Evolutionary conservation across 2,797 vertebrate genomes (phyloP).

Genomic region (Melanotaenia parkinsoni): DNA sequence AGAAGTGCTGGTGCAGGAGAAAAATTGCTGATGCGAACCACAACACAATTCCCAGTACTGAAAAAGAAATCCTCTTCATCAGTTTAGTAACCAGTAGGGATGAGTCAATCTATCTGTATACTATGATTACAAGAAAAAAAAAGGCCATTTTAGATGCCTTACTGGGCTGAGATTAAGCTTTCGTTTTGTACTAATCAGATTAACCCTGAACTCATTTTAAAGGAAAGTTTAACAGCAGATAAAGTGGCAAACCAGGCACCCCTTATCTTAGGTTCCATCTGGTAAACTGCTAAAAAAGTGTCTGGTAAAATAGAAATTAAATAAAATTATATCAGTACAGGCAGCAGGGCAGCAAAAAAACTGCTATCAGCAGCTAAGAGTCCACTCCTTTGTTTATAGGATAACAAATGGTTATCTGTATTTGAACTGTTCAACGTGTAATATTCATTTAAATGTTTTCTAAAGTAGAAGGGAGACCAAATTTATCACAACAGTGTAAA

Average conservation of each 20-base stretch:
- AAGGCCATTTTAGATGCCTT: neutral
- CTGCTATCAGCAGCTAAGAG: neutral
- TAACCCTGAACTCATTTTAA: neutral
- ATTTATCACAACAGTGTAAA: neutral
- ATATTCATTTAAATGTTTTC: neutral
- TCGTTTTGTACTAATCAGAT: neutral
- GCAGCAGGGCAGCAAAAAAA: neutral
- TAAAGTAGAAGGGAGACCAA: neutral
- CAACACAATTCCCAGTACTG: conserved; percentile 6
- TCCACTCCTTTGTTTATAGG: neutral
- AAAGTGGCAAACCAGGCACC: neutral
- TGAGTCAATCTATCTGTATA: neutral
- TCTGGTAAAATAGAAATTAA: neutral
- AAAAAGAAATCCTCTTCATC: conserved; percentile 25
- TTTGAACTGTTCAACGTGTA: neutral
- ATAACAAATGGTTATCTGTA: neutral
- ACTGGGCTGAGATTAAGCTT: neutral
- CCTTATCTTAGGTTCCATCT: conserved; percentile 16
- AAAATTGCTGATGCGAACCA: conserved; percentile 14
- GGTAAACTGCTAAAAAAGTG: neutral
- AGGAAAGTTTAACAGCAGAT: neutral
- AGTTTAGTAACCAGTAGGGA: conserved; percentile 10
- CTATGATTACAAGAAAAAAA: neutral
- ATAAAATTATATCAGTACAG: no score
- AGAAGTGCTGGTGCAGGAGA: conserved; percentile 50